Percentiles rank a stretch among this genome's conserved stretches.
Evolutionary conservation across 1,140 invertebrate genomes (phyloP).

Genomic region (Brevipalpus yothersi): DNA sequence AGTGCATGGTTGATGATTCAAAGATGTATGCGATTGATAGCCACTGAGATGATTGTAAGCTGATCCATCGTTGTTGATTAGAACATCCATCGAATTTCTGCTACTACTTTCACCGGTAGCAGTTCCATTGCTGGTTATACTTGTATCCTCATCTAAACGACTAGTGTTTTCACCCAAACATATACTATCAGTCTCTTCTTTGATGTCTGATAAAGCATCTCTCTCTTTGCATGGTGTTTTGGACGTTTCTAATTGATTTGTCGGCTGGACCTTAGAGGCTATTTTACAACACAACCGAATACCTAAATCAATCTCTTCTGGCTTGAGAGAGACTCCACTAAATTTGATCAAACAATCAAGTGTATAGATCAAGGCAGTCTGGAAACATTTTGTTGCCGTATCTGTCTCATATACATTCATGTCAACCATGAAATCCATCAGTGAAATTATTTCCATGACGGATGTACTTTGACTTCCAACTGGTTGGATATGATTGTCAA

Average conservation of each 20-base stretch:
- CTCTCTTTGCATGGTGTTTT: neutral
- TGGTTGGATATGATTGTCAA: constrained; percentile 6
- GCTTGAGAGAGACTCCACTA: constrained; percentile 27
- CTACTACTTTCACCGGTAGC: neutral
- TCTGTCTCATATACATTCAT: constrained; percentile 31
- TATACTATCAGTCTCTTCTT: neutral
- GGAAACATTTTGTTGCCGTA: constrained; percentile 50
- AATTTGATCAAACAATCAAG: constrained; percentile 28
- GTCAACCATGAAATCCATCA: constrained; percentile 7
- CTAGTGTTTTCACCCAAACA: neutral
- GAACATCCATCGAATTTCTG: too few relatives aligned
- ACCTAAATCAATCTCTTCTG: constrained; percentile 34
- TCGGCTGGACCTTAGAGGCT: constrained; percentile 43
- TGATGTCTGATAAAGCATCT: neutral
- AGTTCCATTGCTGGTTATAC: neutral
- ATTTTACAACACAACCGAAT: constrained; percentile 46
- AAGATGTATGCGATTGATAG: neutral
- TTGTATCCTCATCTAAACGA: neutral
- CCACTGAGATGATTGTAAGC: neutral
- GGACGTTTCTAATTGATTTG: neutral
- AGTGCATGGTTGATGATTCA: neutral
- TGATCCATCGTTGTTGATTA: neutral
- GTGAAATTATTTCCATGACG: constrained; percentile 29
- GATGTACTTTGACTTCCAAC: constrained; percentile 16
- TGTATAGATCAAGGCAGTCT: constrained; percentile 39